Base-by-base conservation (phyloP, 1,140 invertebrate genomes). In the Pararge aegeria region DNA sequence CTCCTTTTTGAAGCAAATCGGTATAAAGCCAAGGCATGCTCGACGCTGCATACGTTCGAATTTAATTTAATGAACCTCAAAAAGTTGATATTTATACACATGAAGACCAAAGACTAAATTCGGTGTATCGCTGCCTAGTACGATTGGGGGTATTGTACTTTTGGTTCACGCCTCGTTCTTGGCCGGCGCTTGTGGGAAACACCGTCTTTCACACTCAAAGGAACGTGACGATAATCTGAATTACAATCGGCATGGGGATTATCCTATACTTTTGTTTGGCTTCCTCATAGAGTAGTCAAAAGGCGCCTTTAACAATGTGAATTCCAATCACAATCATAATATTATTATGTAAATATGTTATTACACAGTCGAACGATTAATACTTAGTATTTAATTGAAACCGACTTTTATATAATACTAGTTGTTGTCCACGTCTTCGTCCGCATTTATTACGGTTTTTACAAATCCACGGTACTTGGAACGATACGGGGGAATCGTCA, bases 221-320 rank as follows among this genome's bases (percentile, higher is more conserved):
- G 68, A 7, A 71, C 77, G 77, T 80, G 77, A 75, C 64, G 55
- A 49, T 54, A 66, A 73, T 80, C 71, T 59, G 44, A 72, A 80
- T 73, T 53, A 42, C 57, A 54, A 57, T 61, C 40, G 15, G 4
- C 16, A 56, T 56, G 37, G 37, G 50, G 50, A 65, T 61, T 60
- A 51, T 62, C 51, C 44, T 15, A 38, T n/a, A 38, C 34, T 44
- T 15, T 44, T 19, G 40, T 44, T 5, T n/a, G n/a, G n/a, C n/a
- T n/a, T n/a, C n/a, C n/a, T n/a, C n/a, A 5, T 5, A 19, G 7
- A 10, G 7, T 5, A 12, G 16, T 19, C 34, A 3, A 44, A 18
- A 44, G 18, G 34, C 34, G 34, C 34, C 12, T 44, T 1, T 7
- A 16, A 16, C 6, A 44, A 44, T 19, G n/a, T 19, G 1, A 20